Percentiles rank a stretch among this genome's conserved stretches.
Evolutionary conservation across 2,797 vertebrate genomes (phyloP).

Genomic region (Hypotaenidia philippensis): DNA sequence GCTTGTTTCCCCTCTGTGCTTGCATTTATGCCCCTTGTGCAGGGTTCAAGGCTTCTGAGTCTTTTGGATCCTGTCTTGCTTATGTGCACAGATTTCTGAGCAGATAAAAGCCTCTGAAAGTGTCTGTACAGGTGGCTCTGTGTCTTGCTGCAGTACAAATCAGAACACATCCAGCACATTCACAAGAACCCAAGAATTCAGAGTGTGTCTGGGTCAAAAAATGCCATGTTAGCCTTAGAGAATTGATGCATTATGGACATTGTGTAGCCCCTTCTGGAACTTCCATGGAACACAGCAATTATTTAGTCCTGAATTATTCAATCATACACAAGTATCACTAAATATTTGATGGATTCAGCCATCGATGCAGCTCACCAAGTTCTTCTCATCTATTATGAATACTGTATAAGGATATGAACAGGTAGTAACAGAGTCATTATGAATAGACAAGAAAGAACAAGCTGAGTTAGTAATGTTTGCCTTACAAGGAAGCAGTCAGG

Average conservation of each 20-base stretch:
- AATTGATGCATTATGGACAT: background rate
- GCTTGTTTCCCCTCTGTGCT: background rate
- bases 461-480: background rate
- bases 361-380: background rate
- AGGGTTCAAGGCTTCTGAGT: background rate
- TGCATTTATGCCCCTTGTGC: background rate
- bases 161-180: background rate
- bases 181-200: background rate
- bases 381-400: conserved; percentile 13
- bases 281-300: background rate
- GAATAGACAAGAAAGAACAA: background rate
- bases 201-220: background rate
- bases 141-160: background rate
- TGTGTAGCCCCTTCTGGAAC: background rate
- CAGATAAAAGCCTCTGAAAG: background rate
- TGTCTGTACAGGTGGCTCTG: accelerated
- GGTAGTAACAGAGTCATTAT: background rate
- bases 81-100: background rate
- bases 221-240: background rate
- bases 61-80: background rate
- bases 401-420: background rate
- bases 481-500: background rate
- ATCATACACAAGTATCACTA: background rate
- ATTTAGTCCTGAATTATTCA: conserved; percentile 25
- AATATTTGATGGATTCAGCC: conserved; percentile 37